These are phyloP conservation scores for Macrophya annulata DNA, from an alignment of 2,888 invertebrate species.

Conservation along the genomic window DNA sequence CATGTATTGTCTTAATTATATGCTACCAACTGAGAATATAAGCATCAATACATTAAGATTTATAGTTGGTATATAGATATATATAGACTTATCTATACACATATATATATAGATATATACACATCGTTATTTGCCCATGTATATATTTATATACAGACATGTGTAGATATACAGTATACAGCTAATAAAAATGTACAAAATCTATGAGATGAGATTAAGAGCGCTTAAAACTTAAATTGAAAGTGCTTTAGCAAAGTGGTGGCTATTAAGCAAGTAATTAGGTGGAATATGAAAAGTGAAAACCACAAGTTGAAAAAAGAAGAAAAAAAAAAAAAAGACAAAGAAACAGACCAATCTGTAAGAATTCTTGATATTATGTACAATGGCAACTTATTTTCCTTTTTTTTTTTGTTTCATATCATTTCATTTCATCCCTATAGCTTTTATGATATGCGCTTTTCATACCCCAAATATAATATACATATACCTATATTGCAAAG, in stretches of 20 bases:
- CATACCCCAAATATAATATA: conserved; percentile 49
- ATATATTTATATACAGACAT: conserved; percentile 37
- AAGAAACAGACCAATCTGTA: neutral
- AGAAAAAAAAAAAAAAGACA: neutral
- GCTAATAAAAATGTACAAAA: conserved; percentile 71
- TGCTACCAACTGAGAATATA: conserved; percentile 65
- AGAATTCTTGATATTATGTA: conserved; percentile 1
- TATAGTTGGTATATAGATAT: conserved; percentile 59
- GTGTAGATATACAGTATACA: conserved; percentile 59
- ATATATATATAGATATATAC: conserved; percentile 59
- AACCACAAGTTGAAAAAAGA: neutral
- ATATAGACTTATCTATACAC: conserved; percentile 60
- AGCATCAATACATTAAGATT: conserved; percentile 67
- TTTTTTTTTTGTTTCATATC: neutral
- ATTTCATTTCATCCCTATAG: neutral
- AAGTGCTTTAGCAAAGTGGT: conserved; percentile 29
- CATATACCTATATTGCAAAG: conserved; percentile 38
- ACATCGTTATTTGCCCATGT: neutral
- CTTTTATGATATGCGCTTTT: conserved; percentile 57
- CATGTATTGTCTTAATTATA: conserved; percentile 67
- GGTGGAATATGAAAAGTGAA: conserved; percentile 26
- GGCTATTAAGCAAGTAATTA: conserved; percentile 37
- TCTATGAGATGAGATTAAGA: conserved; percentile 62
- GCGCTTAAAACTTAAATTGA: conserved; percentile 26
- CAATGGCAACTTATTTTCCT: neutral